Evolutionary conservation across 2,797 vertebrate species (phyloP).

Genomic region (Tenualosa thibaudeaui): DNA sequence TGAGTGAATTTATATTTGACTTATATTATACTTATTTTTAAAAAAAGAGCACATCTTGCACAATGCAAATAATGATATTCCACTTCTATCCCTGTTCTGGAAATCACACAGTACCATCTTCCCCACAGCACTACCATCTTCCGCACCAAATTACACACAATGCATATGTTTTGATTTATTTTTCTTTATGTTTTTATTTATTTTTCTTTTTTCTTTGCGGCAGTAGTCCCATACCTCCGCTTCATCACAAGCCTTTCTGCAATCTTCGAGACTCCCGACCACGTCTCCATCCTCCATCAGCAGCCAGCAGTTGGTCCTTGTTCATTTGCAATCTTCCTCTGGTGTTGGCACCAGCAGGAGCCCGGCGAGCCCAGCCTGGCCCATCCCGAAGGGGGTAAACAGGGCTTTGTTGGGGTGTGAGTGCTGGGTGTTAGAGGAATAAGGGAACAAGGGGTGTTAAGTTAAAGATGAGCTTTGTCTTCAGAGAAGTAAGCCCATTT

Average conservation of each 20-base stretch:
- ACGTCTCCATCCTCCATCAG: neutral
- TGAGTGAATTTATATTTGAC: neutral
- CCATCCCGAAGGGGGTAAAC: slow-evolving; percentile 5
- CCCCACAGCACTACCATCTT: too few species aligned
- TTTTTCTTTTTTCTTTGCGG: neutral
- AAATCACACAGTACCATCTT: too few species aligned
- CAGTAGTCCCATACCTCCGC: neutral
- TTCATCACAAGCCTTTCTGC: neutral
- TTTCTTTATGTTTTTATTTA: neutral
- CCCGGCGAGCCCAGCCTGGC: slow-evolving; percentile 5
- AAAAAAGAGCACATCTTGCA: neutral
- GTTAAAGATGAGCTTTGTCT: neutral
- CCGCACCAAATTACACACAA: neutral
- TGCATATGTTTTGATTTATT: neutral
- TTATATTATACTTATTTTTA: neutral
- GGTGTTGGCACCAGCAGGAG: neutral
- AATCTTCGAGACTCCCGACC: neutral
- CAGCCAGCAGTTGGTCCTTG: neutral
- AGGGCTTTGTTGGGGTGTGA: slow-evolving; percentile 8
- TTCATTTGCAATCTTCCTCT: slow-evolving; percentile 15
- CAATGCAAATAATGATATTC: too few species aligned
- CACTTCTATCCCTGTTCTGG: too few species aligned
- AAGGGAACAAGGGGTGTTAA: neutral
- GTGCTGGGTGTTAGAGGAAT: slow-evolving; percentile 1
- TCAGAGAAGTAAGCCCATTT: neutral